phyloP scores from a whole-genome alignment of 2,797 vertebrate species.

The Phaenicophaeus curvirostris region DNA sequence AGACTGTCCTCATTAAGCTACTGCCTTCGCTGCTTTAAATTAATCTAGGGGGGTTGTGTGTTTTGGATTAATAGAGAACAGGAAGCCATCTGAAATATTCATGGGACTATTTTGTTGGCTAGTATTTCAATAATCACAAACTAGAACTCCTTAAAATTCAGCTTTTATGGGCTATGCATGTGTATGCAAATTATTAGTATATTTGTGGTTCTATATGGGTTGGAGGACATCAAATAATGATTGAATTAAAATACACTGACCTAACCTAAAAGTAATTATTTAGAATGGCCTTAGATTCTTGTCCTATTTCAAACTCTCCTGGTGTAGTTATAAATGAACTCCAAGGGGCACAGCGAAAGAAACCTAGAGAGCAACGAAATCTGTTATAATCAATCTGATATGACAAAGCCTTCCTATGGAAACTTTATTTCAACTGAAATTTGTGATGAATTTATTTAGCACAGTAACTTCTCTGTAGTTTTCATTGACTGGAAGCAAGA shows the following conservation, averaged over 20 bases:
- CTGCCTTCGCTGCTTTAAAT: not conserved
- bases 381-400: not conserved
- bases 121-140: not conserved
- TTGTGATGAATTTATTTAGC: constrained; percentile 14
- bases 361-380: not conserved
- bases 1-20: not conserved
- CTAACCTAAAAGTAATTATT: not conserved
- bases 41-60: accelerated
- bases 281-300: not conserved
- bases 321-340: not conserved
- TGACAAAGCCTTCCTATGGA: not conserved
- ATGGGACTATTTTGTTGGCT: not conserved
- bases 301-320: not conserved
- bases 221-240: not conserved
- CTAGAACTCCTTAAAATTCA: not conserved
- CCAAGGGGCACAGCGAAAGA: not conserved
- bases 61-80: not conserved
- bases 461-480: not conserved
- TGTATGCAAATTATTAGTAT: not conserved
- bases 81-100: not conserved
- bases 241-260: not conserved
- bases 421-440: not conserved
- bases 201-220: not conserved
- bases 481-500: not conserved
- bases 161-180: not conserved